Conservation (phyloP, 2,888 invertebrate genomes). For the Cistogaster globosa region DNA sequence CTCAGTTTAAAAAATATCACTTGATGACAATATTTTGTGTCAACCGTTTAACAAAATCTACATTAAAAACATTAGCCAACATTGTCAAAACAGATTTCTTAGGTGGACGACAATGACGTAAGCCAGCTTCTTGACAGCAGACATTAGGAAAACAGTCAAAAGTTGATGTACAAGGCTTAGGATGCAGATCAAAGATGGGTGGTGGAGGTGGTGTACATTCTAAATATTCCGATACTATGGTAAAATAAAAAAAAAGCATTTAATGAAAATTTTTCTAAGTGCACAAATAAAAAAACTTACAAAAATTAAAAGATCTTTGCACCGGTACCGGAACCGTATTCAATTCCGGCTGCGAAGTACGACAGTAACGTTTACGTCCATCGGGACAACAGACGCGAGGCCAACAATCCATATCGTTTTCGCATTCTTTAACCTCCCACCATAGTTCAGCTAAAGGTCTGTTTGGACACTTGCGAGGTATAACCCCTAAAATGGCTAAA, state of each 20-base stretch:
- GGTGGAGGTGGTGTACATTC: constrained; percentile 89
- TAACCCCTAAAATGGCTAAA: constrained; percentile 88
- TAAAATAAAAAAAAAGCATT: not conserved
- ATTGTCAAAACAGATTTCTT: constrained; percentile 88
- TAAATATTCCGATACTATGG: constrained; percentile 86
- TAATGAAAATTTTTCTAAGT: constrained; percentile 57
- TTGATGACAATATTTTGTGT: constrained; percentile 81
- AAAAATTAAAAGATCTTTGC: constrained; percentile 86
- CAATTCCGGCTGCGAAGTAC: constrained; percentile 87
- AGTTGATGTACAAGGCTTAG: constrained; percentile 87
- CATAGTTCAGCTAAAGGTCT: constrained; percentile 88
- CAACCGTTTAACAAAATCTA: constrained; percentile 81
- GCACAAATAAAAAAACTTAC: constrained; percentile 82
- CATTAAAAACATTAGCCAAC: constrained; percentile 84
- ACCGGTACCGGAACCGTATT: constrained; percentile 86
- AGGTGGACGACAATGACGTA: constrained; percentile 89
- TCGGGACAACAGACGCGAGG: constrained; percentile 91
- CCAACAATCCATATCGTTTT: constrained; percentile 88
- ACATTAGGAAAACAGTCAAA: constrained; percentile 91
- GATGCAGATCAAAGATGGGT: constrained; percentile 87
- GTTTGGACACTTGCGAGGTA: constrained; percentile 88
- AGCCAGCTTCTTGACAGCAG: constrained; percentile 90
- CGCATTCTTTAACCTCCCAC: constrained; percentile 88
- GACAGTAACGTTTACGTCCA: constrained; percentile 87
- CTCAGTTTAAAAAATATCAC: not conserved